These are phyloP conservation scores for Smittia aterrima DNA, from an alignment of 2,888 invertebrate species.

Conservation along the genomic window DNA sequence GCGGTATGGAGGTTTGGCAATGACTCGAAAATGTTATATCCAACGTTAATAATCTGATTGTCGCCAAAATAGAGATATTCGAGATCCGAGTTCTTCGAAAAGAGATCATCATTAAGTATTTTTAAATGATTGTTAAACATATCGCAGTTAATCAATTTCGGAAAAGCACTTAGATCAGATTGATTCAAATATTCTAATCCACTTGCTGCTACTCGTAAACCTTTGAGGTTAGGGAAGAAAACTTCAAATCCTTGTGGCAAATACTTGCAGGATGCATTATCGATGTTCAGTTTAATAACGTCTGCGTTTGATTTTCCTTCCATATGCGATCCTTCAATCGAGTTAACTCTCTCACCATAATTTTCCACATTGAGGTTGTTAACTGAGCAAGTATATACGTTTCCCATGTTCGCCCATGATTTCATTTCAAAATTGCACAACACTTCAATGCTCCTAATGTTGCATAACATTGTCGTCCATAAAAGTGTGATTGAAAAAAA, in stretches of 20 bases:
- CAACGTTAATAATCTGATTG: background rate
- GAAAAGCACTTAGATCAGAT: background rate
- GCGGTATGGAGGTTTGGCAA: background rate
- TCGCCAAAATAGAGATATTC: conserved; percentile 24
- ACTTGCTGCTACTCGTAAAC: background rate
- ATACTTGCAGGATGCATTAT: background rate
- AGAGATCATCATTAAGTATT: background rate
- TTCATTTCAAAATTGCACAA: background rate
- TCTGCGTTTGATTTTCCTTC: background rate
- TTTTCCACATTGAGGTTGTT: background rate
- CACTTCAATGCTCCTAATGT: background rate
- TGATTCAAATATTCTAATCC: background rate
- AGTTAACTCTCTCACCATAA: background rate
- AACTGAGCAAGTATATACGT: background rate
- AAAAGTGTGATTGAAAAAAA: too few relatives aligned
- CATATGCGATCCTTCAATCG: background rate
- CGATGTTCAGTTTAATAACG: background rate
- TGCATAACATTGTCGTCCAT: too few relatives aligned
- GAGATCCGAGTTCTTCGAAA: background rate
- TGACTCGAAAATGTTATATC: background rate
- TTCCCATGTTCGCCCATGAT: background rate
- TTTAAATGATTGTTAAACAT: background rate
- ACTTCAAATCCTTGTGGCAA: background rate
- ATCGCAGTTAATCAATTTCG: background rate
- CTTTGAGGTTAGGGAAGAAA: conserved; percentile 4